Evolutionary conservation across 2,113 vertebrate species (phyloP).

Genomic region (Synodontis membranacea): DNA sequence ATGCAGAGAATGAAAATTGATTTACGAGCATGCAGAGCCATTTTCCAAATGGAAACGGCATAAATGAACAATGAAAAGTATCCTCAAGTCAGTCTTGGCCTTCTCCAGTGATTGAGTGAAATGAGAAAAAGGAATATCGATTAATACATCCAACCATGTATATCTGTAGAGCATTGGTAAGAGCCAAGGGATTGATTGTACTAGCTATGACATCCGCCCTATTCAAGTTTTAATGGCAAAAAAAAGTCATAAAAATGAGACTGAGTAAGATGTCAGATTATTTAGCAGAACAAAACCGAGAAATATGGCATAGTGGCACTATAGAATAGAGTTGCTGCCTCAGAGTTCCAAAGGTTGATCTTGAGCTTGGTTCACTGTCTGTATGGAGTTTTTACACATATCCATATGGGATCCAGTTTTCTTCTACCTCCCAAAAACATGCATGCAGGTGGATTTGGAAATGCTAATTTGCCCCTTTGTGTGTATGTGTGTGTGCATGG

Average conservation of each 20-base stretch:
- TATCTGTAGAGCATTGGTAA: neutral
- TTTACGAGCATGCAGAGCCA: slow-evolving; percentile 6
- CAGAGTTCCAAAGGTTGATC: neutral
- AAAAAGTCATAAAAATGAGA: neutral
- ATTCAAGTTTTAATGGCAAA: neutral
- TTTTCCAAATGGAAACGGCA: slow-evolving; percentile 30
- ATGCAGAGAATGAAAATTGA: slow-evolving; percentile 23
- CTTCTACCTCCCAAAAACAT: neutral
- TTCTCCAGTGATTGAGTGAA: slow-evolving; percentile 3
- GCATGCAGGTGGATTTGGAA: neutral
- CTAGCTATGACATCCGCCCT: neutral
- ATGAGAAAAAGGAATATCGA: slow-evolving; percentile 34
- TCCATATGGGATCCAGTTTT: neutral
- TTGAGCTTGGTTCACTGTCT: neutral
- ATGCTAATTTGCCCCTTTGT: neutral
- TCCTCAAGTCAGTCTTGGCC: neutral
- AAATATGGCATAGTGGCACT: neutral
- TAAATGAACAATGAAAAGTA: slow-evolving; percentile 14
- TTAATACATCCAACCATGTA: neutral
- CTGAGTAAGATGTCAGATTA: neutral
- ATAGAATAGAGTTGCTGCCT: neutral
- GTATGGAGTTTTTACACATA: neutral
- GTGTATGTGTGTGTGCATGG: neutral
- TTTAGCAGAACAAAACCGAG: neutral
- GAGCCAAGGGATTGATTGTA: neutral